Evolutionary conservation across 1,140 invertebrate genomes (phyloP), one percentile per base, ranked within the genome.

Genomic region (Nasonia longicornis): DNA sequence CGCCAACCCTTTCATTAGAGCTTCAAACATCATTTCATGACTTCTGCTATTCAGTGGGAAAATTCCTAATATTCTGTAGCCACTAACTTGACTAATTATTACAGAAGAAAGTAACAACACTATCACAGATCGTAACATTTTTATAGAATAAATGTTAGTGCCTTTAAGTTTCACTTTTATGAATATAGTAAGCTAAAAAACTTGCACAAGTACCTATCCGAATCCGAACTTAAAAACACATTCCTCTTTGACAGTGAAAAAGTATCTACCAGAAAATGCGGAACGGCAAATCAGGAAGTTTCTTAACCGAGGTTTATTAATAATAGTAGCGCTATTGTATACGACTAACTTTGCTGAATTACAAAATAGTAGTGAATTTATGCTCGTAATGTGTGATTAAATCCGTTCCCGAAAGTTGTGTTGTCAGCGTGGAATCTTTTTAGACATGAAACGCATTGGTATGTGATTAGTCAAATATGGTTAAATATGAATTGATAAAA

Each of bases 11-110:
- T 87, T 85, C 16, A 88, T 88, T 3, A 93, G 31, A 20, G 90
- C 86, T 77, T 89, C 84, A 80, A 91, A 91, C 35, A 91, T 87
- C 45, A 90, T 85, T 81, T 91, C 89, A 85, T 93, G 91, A 84
- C 91, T 92, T 7, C 82, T 83, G 0, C 87, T 89, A 48, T 91
- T 89, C 16, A 89, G 87, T 35, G 91, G 91, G 80, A 90, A 89
- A 29, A 92, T 84, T n/a, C 85, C 88, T 45, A 92, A 85, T 80
- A 92, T 91, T 85, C 87, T 72, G 67, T 87, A 87, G 16, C 80
- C 78, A 66, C 20, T 29, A 8, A 1, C 16, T 26, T 79, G 20
- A 29, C 58, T 22, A 12, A 48, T 67, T 64, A 52, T n/a, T 29
- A 48, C 6, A 29, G 20, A 35, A 48, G 16, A 16, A 2, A 69